Evolutionary conservation across 2,797 vertebrate species (phyloP), one percentile per base, ranked within the genome.

Genomic region (Adelosebastes latens): DNA sequence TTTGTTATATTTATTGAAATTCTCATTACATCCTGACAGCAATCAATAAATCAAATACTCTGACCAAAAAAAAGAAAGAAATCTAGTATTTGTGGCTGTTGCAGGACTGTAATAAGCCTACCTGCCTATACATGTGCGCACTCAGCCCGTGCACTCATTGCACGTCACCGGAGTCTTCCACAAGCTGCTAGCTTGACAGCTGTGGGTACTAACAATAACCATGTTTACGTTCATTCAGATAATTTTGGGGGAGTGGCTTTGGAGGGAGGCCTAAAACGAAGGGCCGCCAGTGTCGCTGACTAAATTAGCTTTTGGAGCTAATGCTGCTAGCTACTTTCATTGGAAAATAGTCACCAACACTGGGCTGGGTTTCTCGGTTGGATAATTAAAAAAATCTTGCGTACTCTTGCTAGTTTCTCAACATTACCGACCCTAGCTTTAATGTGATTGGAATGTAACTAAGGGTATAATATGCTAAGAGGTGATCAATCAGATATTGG

Each of bases 381-480:
- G 46, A 49, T 49, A 20, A 20, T 20, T 49, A 0, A 20, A 49
- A 49, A 49, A 49, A 49, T 49, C 46, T 0, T n/a, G 2, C 9
- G 4, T 53, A 53, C 20, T 10, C 20, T 53, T 53, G 49, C 49
- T 53, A 53, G 9, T 53, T 53, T 53, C 49, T 53, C 49, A 53
- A n/a, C 49, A 53, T 53, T 53, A 53, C 49, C 49, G 20, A 53
- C 49, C 20, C 20, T 2, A 53, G 20, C 49, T 53, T 53, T 53
- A 53, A 53, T 55, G 66, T 68, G 36, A 66, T 10, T 63, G 7
- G 55, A 69, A 77, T 62, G 53, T 74, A 55, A 55, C 74, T 25
- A 71, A 29, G 46, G 9, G 18, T 53, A 11, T 10, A 53, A n/a
- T 22, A n/a, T 53, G 49, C 49, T 53, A n/a, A 53, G 20, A 53